Evolutionary conservation across 1,140 invertebrate genomes (phyloP).

Genomic region (Lasioglossum baleicum): DNA sequence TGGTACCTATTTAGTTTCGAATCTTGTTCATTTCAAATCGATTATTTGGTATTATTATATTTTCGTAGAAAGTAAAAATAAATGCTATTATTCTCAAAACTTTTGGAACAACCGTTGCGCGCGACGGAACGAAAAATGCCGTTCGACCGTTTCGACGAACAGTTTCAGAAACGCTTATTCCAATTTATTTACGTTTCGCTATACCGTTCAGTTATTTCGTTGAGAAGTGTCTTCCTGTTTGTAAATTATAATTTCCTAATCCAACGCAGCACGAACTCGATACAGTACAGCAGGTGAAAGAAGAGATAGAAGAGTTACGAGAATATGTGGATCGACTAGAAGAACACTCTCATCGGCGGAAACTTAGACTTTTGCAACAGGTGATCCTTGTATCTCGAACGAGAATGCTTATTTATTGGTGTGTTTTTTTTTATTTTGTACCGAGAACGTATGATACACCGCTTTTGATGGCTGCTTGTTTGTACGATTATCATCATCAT

Average conservation of each 20-base stretch:
- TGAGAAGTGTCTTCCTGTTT: background rate
- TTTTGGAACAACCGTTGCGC: background rate
- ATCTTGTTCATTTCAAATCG: background rate
- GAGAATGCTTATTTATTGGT: constrained; percentile 9
- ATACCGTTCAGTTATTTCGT: background rate
- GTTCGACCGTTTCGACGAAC: background rate
- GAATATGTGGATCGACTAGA: constrained; percentile 94
- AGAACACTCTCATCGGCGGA: constrained; percentile 91
- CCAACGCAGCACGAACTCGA: constrained; percentile 88
- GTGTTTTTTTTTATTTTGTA: constrained; percentile 17
- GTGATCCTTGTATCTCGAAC: constrained; percentile 77
- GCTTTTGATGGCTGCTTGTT: constrained; percentile 20
- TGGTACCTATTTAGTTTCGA: background rate
- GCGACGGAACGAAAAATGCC: background rate
- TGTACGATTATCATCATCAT: constrained; percentile 1
- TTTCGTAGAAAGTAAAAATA: too few species aligned
- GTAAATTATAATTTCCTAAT: constrained; percentile 39
- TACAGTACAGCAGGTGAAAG: constrained; percentile 94
- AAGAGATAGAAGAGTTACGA: constrained; percentile 94
- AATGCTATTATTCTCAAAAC: background rate
- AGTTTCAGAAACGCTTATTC: background rate
- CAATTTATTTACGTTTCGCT: background rate
- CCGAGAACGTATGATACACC: background rate
- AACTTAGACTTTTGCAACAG: constrained; percentile 93
- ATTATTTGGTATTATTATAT: too few species aligned